A percentile compares a stretch with the other conserved stretches of the same genome.
These are phyloP conservation scores for Phainopepla nitens DNA, from an alignment of 2,113 vertebrate species.

Conservation along the genomic window DNA sequence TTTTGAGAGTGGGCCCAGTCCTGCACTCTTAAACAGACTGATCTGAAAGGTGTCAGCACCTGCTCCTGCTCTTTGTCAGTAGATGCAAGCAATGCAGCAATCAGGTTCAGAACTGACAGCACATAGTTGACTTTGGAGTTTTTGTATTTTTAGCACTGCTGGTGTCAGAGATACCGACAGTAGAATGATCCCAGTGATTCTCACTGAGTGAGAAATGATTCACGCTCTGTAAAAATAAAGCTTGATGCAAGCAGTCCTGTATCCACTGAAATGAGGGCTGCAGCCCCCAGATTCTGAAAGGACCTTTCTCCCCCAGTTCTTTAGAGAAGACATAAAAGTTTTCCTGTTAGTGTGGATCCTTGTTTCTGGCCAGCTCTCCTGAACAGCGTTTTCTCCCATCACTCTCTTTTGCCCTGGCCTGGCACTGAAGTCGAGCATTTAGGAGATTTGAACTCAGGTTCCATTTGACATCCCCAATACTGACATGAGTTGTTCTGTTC, in stretches of 20 bases:
- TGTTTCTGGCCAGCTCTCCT: neutral
- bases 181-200: conserved; percentile 16
- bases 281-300: neutral
- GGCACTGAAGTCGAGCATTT: neutral
- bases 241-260: neutral
- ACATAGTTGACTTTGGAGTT: neutral
- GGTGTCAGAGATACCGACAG: neutral
- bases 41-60: neutral
- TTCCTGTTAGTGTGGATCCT: neutral
- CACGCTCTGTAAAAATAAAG: conserved; percentile 28
- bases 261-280: neutral
- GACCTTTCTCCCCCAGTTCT: neutral
- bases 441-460: neutral
- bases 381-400: neutral
- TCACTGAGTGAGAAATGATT: conserved; percentile 13
- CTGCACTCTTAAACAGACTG: neutral
- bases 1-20: neutral
- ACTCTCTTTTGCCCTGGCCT: neutral
- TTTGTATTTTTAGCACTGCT: conserved; percentile 31
- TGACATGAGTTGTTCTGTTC: neutral
- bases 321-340: neutral
- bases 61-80: neutral
- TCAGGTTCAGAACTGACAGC: neutral
- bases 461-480: neutral
- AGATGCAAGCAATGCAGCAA: neutral